Base-by-base conservation (phyloP, 2,797 vertebrate genomes). In the Emydoidea blandingii region DNA sequence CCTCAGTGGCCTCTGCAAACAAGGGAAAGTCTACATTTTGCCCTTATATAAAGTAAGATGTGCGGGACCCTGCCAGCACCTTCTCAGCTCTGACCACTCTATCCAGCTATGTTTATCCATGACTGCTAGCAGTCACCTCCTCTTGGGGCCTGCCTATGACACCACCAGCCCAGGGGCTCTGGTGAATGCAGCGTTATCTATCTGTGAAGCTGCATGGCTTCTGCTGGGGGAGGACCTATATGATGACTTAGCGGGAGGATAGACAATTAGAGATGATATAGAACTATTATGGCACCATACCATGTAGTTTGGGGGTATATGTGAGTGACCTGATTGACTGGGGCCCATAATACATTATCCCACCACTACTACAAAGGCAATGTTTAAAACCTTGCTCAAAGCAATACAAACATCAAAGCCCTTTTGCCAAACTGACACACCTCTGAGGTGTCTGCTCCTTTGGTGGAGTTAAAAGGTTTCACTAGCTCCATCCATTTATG, bases 301-400 rank as follows among this genome's bases (percentile, higher is more conserved):
- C 29, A 3, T 23, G 62, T 12, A 57, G 14, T 47, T 12, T 1
- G n/a, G 29, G 14, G 16, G 62, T 65, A 50, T 78, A 83, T 85
- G 9, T 4, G 59, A 91, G 80, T 0, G 1, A 23, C 16, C 79
- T 0, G 0, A 8, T 82, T 78, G 37, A 37, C n/a, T 16, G 11
- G 47, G 78, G 14, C 12, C 83, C 54, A 62, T 82, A 83, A 65
- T 85, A 81, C 8, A 5, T 12, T 15, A 9, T 65, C 37, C 29
- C 23, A 1, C 16, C 59, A 16, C 14, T 79, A 47, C 8, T 50
- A 52, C 41, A 68, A 62, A 62, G 56, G 85, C 19, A 56, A 34
- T 31, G 29, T 6, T 34, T 18, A 80, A 86, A 90, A 14, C 7
- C 89, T 76, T 3, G 62, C 23, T 29, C 50, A 90, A 11, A 12